Evolutionary conservation across 2,888 invertebrate genomes (phyloP).

Genomic region (Leuctra nigra): DNA sequence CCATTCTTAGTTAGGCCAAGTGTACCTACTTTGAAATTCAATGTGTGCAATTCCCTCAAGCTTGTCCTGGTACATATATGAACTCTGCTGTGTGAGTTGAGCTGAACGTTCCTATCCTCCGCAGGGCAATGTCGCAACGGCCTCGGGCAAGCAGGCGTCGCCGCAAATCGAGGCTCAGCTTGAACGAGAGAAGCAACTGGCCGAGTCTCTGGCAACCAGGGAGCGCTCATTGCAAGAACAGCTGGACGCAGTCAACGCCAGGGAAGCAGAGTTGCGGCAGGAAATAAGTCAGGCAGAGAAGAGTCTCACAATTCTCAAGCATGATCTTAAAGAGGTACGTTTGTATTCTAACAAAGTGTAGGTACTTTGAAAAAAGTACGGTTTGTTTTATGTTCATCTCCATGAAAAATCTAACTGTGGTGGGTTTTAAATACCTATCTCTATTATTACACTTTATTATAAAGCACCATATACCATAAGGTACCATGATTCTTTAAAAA

Average conservation of each 20-base stretch:
- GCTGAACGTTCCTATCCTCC: neutral
- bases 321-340: slow-evolving; percentile 76
- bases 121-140: slow-evolving; percentile 3
- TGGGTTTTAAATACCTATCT: too few relatives aligned
- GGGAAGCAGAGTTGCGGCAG: slow-evolving; percentile 71
- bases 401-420: too few relatives aligned
- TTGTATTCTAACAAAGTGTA: too few relatives aligned
- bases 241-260: slow-evolving; percentile 66
- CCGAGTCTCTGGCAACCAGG: slow-evolving; percentile 68
- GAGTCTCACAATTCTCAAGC: slow-evolving; percentile 74
- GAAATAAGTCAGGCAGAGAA: slow-evolving; percentile 80
- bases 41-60: too few relatives aligned
- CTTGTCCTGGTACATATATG: too few relatives aligned
- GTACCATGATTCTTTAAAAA: too few relatives aligned
- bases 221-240: slow-evolving; percentile 66
- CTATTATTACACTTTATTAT: too few relatives aligned
- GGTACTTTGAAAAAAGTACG: too few relatives aligned
- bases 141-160: slow-evolving; percentile 3
- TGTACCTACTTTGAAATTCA: too few relatives aligned
- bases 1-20: too few relatives aligned
- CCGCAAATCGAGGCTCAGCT: slow-evolving; percentile 68
- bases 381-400: too few relatives aligned
- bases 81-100: neutral
- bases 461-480: too few relatives aligned
- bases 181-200: slow-evolving; percentile 64